These are phyloP conservation scores for Regulus satrapa DNA, from an alignment of 2,113 vertebrate species.

Conservation along the genomic window DNA sequence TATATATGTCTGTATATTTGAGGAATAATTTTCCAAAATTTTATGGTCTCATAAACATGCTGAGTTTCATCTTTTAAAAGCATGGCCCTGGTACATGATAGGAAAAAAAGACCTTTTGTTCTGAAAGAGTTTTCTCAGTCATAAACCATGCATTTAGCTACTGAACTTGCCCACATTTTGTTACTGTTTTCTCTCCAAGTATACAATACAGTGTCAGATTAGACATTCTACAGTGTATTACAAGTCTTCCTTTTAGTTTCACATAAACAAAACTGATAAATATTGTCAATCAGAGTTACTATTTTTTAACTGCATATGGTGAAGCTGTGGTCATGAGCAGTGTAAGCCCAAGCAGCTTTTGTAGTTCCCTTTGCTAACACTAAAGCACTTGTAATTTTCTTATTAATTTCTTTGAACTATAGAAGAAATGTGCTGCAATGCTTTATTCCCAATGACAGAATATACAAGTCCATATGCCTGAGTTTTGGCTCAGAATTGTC, in stretches of 20 bases:
- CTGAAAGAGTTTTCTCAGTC: conserved; percentile 39
- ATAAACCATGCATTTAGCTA: conserved; percentile 59
- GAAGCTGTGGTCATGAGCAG: conserved; percentile 7
- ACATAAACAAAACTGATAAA: conserved; percentile 60
- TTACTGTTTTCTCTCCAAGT: conserved; percentile 54
- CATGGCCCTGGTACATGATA: background rate
- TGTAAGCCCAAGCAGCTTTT: conserved; percentile 11
- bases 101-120: conserved; percentile 46
- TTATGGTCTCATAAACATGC: background rate
- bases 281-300: conserved; percentile 49
- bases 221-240: conserved; percentile 59
- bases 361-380: conserved; percentile 20
- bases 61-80: conserved; percentile 37
- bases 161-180: conserved; percentile 56
- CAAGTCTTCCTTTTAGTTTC: conserved; percentile 53
- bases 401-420: conserved; percentile 39
- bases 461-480: conserved; percentile 37
- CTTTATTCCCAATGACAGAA: conserved; percentile 25
- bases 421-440: background rate
- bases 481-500: conserved; percentile 17
- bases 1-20: background rate
- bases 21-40: conserved; percentile 48
- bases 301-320: conserved; percentile 41
- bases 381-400: conserved; percentile 9
- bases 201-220: conserved; percentile 57